phyloP scores from a whole-genome alignment of 2,888 invertebrate genomes.

The Chaetogeoica ovagalla region DNA sequence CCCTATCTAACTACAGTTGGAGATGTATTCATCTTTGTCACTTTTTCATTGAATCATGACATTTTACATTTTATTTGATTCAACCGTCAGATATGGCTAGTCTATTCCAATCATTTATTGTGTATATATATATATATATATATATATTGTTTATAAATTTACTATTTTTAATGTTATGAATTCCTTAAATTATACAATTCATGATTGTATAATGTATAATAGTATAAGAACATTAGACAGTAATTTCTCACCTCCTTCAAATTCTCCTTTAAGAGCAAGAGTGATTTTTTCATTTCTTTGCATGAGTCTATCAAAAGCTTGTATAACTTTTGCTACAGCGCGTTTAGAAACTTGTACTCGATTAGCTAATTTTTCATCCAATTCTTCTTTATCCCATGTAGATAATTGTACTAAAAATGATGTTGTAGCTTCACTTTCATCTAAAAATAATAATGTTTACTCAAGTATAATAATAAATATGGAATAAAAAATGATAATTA shows the following conservation, averaged over 20 bases:
- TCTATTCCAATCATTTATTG: no score
- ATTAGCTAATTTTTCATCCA: constrained; percentile 93
- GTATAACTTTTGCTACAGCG: constrained; percentile 94
- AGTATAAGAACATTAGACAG: background rate
- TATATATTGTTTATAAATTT: no score
- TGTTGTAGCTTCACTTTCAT: constrained; percentile 95
- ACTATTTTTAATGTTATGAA: background rate
- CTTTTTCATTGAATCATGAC: no score
- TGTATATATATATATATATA: no score
- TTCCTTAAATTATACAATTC: background rate
- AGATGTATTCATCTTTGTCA: no score
- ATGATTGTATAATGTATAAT: background rate
- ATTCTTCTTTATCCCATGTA: constrained; percentile 96
- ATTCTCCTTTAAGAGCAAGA: constrained; percentile 80
- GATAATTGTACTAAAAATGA: constrained; percentile 93
- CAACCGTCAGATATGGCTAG: no score
- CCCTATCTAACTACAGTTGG: no score
- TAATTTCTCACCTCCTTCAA: constrained; percentile 67
- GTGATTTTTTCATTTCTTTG: constrained; percentile 95
- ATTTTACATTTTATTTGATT: no score
- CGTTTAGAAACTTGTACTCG: constrained; percentile 94
- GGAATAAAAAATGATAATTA: constrained; percentile 60
- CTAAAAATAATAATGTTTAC: constrained; percentile 61
- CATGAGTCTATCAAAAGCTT: constrained; percentile 93
- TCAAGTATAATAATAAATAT: background rate